Evolutionary conservation across 1,140 invertebrate genomes (phyloP).

Genomic region (Myzus persicae): DNA sequence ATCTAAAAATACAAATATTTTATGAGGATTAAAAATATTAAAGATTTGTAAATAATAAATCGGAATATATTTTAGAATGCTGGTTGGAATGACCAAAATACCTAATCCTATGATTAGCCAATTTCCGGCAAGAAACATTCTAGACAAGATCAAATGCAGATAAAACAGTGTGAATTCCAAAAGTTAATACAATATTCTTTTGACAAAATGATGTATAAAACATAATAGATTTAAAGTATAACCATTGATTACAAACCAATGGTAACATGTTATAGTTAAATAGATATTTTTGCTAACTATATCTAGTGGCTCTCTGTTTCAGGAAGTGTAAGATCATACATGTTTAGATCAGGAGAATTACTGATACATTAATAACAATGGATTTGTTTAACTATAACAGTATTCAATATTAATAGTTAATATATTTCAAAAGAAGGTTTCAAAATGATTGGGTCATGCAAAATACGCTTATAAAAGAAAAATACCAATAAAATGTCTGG

Average conservation of each 20-base stretch:
- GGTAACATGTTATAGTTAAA: too few relatives aligned
- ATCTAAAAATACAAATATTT: background rate
- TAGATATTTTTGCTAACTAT: background rate
- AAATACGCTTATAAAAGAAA: background rate
- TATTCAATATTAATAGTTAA: background rate
- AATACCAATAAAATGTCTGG: slow-evolving; percentile 37
- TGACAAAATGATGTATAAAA: background rate
- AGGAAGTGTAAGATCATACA: background rate
- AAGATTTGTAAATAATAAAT: background rate
- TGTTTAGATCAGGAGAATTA: background rate
- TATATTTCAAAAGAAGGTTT: background rate
- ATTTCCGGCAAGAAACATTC: background rate
- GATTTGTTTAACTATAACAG: background rate
- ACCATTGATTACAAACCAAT: background rate
- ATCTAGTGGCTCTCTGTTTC: too few relatives aligned
- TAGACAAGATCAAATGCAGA: background rate
- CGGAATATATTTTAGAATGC: background rate
- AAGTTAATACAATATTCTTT: background rate
- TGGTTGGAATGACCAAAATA: background rate
- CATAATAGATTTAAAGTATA: background rate
- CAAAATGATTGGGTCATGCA: slow-evolving; percentile 16
- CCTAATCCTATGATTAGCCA: background rate
- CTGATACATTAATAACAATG: background rate
- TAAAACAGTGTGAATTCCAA: background rate
- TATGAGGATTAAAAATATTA: background rate